phyloP scores from a whole-genome alignment of 2,888 invertebrate genomes.

The Watsonalla binaria region DNA sequence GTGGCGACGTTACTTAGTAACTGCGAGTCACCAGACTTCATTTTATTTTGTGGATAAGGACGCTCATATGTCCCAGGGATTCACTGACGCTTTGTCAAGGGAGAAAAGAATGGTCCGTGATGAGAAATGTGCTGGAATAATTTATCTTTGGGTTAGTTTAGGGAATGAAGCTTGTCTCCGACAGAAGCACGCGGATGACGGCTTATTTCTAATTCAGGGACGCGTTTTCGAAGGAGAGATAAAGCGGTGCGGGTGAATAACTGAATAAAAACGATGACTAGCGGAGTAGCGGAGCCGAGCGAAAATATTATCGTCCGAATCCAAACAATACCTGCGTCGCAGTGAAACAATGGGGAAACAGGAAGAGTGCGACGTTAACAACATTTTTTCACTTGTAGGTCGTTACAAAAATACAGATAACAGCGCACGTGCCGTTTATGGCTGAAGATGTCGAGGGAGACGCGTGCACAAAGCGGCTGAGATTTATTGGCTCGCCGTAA shows the following conservation, averaged over 20 bases:
- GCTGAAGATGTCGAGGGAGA: constrained; percentile 58
- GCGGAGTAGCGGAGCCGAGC: constrained; percentile 32
- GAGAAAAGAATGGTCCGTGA: constrained; percentile 64
- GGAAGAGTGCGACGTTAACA: constrained; percentile 44
- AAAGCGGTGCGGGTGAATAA: constrained; percentile 55
- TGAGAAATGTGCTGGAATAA: constrained; percentile 71
- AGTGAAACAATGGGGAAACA: constrained; percentile 36
- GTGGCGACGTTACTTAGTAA: constrained; percentile 52
- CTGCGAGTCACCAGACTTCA: constrained; percentile 48
- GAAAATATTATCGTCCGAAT: constrained; percentile 34
- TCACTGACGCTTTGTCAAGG: constrained; percentile 62
- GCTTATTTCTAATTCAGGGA: constrained; percentile 65
- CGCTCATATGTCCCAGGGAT: constrained; percentile 60
- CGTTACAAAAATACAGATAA: constrained; percentile 61
- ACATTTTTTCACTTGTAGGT: constrained; percentile 57
- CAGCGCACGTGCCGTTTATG: constrained; percentile 64
- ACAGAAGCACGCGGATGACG: constrained; percentile 49
- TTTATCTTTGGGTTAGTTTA: constrained; percentile 68
- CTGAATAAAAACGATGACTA: constrained; percentile 60
- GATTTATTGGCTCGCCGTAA: constrained; percentile 64
- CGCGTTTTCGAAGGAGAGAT: constrained; percentile 54
- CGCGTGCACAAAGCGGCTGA: constrained; percentile 51
- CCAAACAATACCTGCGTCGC: constrained; percentile 37
- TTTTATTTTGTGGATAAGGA: constrained; percentile 66
- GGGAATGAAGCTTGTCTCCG: constrained; percentile 55